Evolutionary conservation across 2,797 vertebrate species (phyloP).

Genomic region (Podargus strigoides): DNA sequence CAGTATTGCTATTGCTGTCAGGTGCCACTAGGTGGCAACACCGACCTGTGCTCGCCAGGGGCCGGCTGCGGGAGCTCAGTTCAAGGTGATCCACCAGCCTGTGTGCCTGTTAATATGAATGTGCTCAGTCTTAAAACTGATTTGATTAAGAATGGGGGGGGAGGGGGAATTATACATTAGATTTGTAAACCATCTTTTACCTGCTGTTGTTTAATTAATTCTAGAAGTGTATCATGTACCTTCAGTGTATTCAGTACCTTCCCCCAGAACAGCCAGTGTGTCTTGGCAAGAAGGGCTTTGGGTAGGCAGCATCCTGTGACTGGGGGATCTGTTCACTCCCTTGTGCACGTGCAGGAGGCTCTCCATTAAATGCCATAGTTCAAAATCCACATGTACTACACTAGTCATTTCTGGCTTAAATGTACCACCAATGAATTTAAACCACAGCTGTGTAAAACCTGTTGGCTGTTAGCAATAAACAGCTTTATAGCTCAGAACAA

Average conservation of each 20-base stretch:
- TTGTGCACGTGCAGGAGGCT: background rate
- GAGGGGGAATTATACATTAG: too few relatives aligned
- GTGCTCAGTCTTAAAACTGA: background rate
- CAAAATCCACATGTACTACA: background rate
- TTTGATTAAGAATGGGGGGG: background rate
- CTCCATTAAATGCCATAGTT: background rate
- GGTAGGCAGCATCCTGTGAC: background rate
- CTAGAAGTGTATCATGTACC: background rate
- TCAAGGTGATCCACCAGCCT: too few relatives aligned
- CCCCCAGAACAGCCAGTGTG: background rate
- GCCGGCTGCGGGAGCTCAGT: background rate
- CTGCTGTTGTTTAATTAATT: background rate
- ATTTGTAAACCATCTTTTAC: background rate
- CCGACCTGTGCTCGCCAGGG: background rate
- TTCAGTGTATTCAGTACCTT: background rate
- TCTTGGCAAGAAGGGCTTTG: background rate
- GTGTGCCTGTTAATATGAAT: fast-evolving
- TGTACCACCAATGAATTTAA: background rate
- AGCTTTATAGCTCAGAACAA: background rate
- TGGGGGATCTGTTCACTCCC: background rate
- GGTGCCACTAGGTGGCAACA: constrained; percentile 15
- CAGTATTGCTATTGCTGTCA: background rate
- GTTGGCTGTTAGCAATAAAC: background rate
- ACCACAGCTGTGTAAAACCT: background rate
- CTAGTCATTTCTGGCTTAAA: background rate